A percentile compares a stretch with the other conserved stretches of the same genome.
These are phyloP conservation scores for Proales similis DNA, from an alignment of 1,140 invertebrate genomes.

Conservation along the genomic window DNA sequence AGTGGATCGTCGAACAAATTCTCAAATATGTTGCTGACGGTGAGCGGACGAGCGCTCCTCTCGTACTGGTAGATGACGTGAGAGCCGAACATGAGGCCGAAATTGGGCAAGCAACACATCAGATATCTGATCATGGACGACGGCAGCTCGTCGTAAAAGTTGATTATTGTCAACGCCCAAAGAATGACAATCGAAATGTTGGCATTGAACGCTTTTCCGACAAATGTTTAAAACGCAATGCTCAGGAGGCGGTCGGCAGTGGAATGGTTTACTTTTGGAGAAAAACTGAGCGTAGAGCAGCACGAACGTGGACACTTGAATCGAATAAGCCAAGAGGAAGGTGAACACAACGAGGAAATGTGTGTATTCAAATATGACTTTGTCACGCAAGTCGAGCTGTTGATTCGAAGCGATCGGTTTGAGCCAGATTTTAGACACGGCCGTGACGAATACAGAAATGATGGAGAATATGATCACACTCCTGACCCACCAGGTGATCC, in stretches of 20 bases:
- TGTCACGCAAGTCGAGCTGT: background rate
- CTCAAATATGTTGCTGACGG: conserved; percentile 14
- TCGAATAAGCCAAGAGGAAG: conserved; percentile 8
- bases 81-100: conserved; percentile 11
- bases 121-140: conserved; percentile 27
- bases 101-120: conserved; percentile 13
- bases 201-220: conserved; percentile 16
- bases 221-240: too few relatives aligned
- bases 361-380: conserved; percentile 25
- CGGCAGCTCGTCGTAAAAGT: conserved; percentile 34
- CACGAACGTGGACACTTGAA: conserved; percentile 24
- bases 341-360: conserved; percentile 4
- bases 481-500: conserved; percentile 21
- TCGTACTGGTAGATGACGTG: conserved; percentile 32
- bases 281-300: conserved; percentile 30
- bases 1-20: conserved; percentile 20
- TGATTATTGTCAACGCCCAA: conserved; percentile 19
- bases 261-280: conserved; percentile 18
- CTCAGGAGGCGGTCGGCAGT: too few relatives aligned
- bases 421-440: conserved; percentile 18
- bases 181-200: conserved; percentile 14
- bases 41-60: conserved; percentile 1
- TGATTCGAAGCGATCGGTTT: conserved; percentile 11
- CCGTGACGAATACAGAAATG: conserved; percentile 6
- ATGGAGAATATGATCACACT: conserved; percentile 12